A percentile compares a stretch with the other conserved stretches of the same genome.
Evolutionary conservation across 1,140 invertebrate genomes (phyloP).

Genomic region (Bombus picipes): DNA sequence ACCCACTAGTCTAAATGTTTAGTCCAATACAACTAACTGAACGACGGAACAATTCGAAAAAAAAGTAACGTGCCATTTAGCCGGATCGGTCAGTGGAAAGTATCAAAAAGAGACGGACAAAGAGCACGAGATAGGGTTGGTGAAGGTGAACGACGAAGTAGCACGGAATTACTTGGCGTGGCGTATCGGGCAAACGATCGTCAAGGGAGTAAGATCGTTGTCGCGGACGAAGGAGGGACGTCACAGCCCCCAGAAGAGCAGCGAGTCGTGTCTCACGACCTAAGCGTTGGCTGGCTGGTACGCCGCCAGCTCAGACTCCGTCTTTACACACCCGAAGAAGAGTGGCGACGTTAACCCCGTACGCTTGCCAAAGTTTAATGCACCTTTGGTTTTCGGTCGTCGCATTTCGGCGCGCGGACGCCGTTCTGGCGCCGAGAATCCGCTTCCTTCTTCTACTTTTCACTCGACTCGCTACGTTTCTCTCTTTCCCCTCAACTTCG

Average conservation of each 20-base stretch:
- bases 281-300: neutral
- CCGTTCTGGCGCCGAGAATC: conserved; percentile 56
- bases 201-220: conserved; percentile 61
- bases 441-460: conserved; percentile 45
- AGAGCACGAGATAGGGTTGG: neutral
- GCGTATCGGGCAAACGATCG: conserved; percentile 61
- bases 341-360: conserved; percentile 52
- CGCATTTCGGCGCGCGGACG: conserved; percentile 42
- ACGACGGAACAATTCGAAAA: neutral
- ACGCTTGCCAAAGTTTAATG: conserved; percentile 69
- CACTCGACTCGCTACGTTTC: neutral
- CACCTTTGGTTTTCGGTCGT: conserved; percentile 62
- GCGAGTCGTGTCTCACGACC: conserved; percentile 28
- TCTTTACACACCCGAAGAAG: conserved; percentile 15
- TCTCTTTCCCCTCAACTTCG: conserved; percentile 26
- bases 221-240: neutral
- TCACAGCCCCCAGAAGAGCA: conserved; percentile 58
- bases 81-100: neutral
- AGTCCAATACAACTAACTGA: neutral
- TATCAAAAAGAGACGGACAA: neutral
- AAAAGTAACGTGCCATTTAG: conserved; percentile 11
- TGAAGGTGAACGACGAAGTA: neutral
- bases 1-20: too few relatives aligned
- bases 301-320: conserved; percentile 18
- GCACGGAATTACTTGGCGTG: conserved; percentile 53